phyloP scores from a whole-genome alignment of 2,888 invertebrate species.

The Acleris emargana region DNA sequence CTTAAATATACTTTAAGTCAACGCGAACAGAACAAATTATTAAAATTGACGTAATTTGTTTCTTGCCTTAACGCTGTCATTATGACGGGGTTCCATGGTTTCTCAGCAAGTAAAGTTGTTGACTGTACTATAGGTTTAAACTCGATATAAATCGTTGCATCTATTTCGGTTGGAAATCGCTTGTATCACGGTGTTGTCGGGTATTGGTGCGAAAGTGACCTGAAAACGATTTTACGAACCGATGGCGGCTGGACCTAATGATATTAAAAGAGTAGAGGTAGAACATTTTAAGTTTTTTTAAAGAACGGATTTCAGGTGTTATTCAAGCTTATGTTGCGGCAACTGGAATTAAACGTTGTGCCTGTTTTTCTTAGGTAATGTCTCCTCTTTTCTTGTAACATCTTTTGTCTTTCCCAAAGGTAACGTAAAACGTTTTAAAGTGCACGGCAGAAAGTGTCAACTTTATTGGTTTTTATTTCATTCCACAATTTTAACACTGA shows the following conservation, averaged over 20 bases:
- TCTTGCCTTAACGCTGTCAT: no score
- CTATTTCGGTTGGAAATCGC: constrained; percentile 76
- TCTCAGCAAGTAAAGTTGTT: no score
- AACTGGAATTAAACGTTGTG: no score
- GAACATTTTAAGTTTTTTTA: background rate
- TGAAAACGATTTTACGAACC: constrained; percentile 28
- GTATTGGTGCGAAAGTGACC: constrained; percentile 35
- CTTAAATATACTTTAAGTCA: no score
- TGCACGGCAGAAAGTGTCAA: constrained; percentile 11
- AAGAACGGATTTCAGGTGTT: no score
- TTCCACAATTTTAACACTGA: constrained; percentile 41
- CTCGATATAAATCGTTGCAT: constrained; percentile 61
- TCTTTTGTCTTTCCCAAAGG: constrained; percentile 1
- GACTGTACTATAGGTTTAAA: background rate
- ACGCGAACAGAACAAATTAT: no score
- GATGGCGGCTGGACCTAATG: background rate
- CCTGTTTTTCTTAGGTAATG: background rate
- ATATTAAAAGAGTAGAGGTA: background rate
- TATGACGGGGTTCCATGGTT: no score
- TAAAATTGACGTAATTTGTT: no score
- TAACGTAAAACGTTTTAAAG: constrained; percentile 32
- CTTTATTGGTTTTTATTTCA: constrained; percentile 43
- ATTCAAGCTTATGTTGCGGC: no score
- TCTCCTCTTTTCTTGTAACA: background rate
- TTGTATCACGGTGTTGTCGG: constrained; percentile 68